Evolutionary conservation across 2,888 invertebrate genomes (phyloP), one percentile per base, ranked within the genome.

Genomic region (Drosophila tanythrix): DNA sequence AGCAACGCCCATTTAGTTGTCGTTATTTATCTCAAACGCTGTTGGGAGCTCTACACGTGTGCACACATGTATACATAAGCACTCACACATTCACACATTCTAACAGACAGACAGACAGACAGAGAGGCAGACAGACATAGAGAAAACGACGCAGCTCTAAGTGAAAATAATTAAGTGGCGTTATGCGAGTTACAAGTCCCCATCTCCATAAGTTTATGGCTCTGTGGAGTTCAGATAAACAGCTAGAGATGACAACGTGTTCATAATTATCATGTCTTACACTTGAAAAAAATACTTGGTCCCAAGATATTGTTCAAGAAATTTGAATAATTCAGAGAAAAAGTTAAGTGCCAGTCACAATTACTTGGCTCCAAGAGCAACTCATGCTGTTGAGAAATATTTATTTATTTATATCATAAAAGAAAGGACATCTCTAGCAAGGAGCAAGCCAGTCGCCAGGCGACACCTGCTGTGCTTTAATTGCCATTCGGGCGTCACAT

Each of bases 141-240:
- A 10, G n/a, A 25, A 31, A 53, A 36, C 33, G 58, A 50, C 50
- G n/a, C 56, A 56, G 69, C 69, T 62, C 63, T 57, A 72, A 81
- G 86, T 71, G 65, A 84, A 88, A 79, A 89, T 87, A 89, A 89
- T 88, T 84, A 88, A 84, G 79, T 79, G 60, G 52, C 65, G 70
- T 75, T 86, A 83, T 81, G 83, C 79, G 86, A 81, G 59, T 40
- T 66, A 79, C 53, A 74, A 62, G 73, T 35, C 25, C 38, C 29
- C 36, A 38, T 43, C 55, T 43, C 18, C 36, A 40, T 15, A 43
- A n/a, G 29, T 25, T 11, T 51, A 31, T 38, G 55, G 31, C 46
- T 48, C 35, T 58, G 52, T 36, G 15, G 56, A 63, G 46, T 33
- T 62, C 15, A 6, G 18, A 48, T 35, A 8, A n/a, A 43, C 18